Percentiles rank a stretch among this genome's conserved stretches.
These are phyloP conservation scores for Halictus ligatus DNA, from an alignment of 2,888 invertebrate species.

Conservation along the genomic window DNA sequence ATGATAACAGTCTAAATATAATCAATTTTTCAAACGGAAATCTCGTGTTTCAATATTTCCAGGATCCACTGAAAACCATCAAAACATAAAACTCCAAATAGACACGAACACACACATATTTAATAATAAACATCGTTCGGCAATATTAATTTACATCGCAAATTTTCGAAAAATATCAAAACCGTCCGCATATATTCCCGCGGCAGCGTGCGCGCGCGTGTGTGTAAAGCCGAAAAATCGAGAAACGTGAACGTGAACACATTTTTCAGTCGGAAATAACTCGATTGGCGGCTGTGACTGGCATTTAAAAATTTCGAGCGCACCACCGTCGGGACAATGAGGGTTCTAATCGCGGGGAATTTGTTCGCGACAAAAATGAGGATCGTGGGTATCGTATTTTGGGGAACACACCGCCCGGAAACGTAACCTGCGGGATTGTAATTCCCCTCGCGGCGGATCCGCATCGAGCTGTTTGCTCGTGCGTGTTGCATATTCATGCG, in stretches of 20 bases:
- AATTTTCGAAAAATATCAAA: neutral
- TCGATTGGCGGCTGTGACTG: neutral
- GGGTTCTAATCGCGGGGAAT: neutral
- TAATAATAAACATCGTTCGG: neutral
- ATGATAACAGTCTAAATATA: neutral
- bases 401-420: slow-evolving; percentile 29
- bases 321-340: neutral
- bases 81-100: neutral
- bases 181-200: neutral
- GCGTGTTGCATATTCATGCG: slow-evolving; percentile 74
- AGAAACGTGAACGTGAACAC: neutral
- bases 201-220: neutral
- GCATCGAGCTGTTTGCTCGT: slow-evolving; percentile 61
- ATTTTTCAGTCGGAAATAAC: neutral
- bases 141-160: neutral
- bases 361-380: slow-evolving; percentile 21
- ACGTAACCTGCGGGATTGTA: slow-evolving; percentile 25
- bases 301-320: slow-evolving; percentile 1
- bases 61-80: neutral
- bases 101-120: neutral
- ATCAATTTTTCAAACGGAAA: neutral
- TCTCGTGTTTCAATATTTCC: neutral
- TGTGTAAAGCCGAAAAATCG: neutral
- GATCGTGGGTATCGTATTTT: neutral
- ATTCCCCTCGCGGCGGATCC: slow-evolving; percentile 37